These are phyloP conservation scores for Chelonia mydas DNA, from an alignment of 2,797 vertebrate species.

Conservation along the genomic window DNA sequence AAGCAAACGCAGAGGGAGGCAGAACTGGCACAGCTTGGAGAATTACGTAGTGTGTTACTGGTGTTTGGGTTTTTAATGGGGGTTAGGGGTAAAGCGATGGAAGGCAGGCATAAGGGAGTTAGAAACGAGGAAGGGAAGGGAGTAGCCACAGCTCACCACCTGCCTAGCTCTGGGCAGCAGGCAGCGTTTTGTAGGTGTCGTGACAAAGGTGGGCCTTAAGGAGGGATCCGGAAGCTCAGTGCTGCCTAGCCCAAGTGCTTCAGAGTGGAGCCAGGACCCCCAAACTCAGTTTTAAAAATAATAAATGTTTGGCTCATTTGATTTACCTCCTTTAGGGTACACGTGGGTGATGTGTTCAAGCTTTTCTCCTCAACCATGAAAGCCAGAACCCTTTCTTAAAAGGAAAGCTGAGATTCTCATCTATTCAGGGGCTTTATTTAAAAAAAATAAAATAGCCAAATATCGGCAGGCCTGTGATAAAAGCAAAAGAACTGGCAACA, in stretches of 20 bases:
- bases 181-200: neutral
- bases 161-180: neutral
- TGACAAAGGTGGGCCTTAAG: neutral
- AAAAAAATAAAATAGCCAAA: neutral
- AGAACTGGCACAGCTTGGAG: neutral
- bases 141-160: neutral
- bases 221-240: neutral
- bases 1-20: neutral
- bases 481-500: neutral
- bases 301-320: neutral
- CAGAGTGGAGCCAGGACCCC: neutral
- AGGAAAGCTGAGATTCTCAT: neutral
- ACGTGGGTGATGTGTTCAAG: neutral
- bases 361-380: neutral
- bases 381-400: neutral
- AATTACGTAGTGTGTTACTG: neutral
- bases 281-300: neutral
- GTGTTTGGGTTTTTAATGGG: neutral
- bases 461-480: neutral
- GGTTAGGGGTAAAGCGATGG: neutral
- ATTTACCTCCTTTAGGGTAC: neutral
- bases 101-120: neutral
- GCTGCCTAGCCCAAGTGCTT: neutral
- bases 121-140: neutral
- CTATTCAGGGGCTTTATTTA: neutral